Base-by-base conservation (phyloP, 2,888 invertebrate genomes). In the Ophion slaviceki region DNA sequence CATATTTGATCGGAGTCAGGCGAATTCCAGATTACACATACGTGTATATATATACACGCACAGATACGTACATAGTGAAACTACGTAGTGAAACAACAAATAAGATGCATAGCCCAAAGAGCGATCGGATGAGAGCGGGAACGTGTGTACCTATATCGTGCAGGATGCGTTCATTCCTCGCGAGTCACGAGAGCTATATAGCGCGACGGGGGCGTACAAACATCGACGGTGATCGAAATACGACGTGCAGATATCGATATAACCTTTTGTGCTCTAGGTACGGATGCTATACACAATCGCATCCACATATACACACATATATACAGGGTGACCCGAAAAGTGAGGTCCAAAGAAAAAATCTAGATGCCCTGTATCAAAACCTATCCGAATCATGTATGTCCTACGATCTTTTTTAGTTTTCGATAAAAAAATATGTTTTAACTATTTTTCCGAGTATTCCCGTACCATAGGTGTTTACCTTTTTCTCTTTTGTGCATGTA, bases 171-270 rank as follows among this genome's bases (percentile, higher is more conserved):
- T 59, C 76, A 24, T 64, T 70, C 32, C 45, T 74, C 66, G 66
- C 28, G 71, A 28, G 53, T n/a, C 24, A 72, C 17, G n/a, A 32
- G 36, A n/a, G 17, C 8, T 57, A 59, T 53, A 59, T 32, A 59
- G 32, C 11, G n/a, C 14, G 59, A 4, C 24, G 36, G 67, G 68
- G 53, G 40, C 57, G 80, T 76, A 76, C 76, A 80, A 75, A 84
- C 77, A 77, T 66, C 62, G 68, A 77, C 71, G 81, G 66, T 72
- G 81, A 77, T 79, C 85, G 82, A 75, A 74, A 74, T 66, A 80
- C 71, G 80, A 20, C 53, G 47, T 76, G 82, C 57, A 24, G 40
- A 74, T 68, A 75, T 75, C 59, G 67, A 32, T 75, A 80, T 72
- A 72, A 59, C 7, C 36, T n/a, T 24, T 11, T 36, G 14, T 47